These are phyloP conservation scores for Mus spicilegus DNA, from an alignment of 2,113 vertebrate genomes.

Conservation along the genomic window DNA sequence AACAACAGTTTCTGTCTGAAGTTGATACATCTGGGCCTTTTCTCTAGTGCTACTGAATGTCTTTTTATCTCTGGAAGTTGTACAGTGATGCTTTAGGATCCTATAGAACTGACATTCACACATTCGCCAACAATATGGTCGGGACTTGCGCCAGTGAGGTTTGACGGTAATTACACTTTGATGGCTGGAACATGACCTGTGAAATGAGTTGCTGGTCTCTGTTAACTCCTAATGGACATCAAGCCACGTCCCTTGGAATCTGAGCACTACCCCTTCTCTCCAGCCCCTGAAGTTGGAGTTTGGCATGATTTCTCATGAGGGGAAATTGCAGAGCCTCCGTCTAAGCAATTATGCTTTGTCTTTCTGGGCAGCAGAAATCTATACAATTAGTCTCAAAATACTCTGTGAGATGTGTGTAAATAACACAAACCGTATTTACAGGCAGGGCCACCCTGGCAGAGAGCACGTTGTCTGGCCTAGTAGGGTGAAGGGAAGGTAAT, in stretches of 20 bases:
- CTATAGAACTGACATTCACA: slow-evolving; percentile 47
- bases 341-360: not conserved
- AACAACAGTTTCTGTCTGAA: not conserved
- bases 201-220: slow-evolving; percentile 65
- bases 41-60: not conserved
- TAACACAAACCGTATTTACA: slow-evolving; percentile 60
- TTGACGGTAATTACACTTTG: slow-evolving; percentile 71
- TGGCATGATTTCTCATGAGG: slow-evolving; percentile 7
- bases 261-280: not conserved
- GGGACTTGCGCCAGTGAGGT: slow-evolving; percentile 33
- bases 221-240: slow-evolving; percentile 64
- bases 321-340: not conserved
- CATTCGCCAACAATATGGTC: slow-evolving; percentile 3
- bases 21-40: slow-evolving; percentile 40
- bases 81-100: not conserved
- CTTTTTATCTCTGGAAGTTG: slow-evolving; percentile 66
- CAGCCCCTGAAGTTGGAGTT: not conserved
- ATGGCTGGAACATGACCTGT: slow-evolving; percentile 68
- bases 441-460: slow-evolving; percentile 30
- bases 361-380: slow-evolving; percentile 39
- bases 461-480: slow-evolving; percentile 26
- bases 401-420: slow-evolving; percentile 49
- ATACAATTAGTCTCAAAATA: slow-evolving; percentile 45
- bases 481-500: slow-evolving; percentile 43
- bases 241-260: not conserved